A percentile compares a stretch with the other conserved stretches of the same genome.
These are phyloP conservation scores for Diorhabda carinulata DNA, from an alignment of 1,140 invertebrate genomes.

Conservation along the genomic window DNA sequence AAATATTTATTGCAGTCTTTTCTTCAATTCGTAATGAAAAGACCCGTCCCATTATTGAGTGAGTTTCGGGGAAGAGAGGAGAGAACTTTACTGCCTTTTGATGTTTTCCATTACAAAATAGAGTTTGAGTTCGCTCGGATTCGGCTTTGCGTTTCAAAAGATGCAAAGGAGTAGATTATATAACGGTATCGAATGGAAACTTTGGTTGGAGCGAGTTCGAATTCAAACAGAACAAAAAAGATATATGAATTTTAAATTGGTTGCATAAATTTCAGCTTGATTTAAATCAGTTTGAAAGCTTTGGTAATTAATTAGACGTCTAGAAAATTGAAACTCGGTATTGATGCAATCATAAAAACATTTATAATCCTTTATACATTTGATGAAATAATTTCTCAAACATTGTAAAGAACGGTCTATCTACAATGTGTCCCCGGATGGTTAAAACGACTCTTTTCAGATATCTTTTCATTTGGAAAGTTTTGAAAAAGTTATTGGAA, in stretches of 20 bases:
- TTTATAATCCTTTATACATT: too few relatives aligned
- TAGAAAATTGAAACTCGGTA: too few relatives aligned
- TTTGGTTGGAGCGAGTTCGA: neutral
- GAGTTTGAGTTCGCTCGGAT: neutral
- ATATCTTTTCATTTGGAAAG: too few relatives aligned
- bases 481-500: too few relatives aligned
- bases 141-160: neutral
- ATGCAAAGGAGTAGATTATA: slow-evolving; percentile 1
- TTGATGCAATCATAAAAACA: too few relatives aligned
- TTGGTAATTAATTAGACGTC: too few relatives aligned
- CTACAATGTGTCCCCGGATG: too few relatives aligned
- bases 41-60: slow-evolving; percentile 1
- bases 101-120: slow-evolving; percentile 1
- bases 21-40: slow-evolving; percentile 3
- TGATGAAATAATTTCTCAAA: too few relatives aligned
- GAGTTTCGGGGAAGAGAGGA: neutral
- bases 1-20: neutral
- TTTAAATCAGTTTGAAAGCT: too few relatives aligned
- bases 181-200: neutral
- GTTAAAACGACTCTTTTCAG: too few relatives aligned
- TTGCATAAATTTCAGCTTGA: neutral
- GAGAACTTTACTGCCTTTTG: neutral
- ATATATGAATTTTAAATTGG: slow-evolving; percentile 1
- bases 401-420: too few relatives aligned
- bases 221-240: neutral